phyloP scores from a whole-genome alignment of 2,113 vertebrate genomes.

The Chaetorhynchus papuensis region DNA sequence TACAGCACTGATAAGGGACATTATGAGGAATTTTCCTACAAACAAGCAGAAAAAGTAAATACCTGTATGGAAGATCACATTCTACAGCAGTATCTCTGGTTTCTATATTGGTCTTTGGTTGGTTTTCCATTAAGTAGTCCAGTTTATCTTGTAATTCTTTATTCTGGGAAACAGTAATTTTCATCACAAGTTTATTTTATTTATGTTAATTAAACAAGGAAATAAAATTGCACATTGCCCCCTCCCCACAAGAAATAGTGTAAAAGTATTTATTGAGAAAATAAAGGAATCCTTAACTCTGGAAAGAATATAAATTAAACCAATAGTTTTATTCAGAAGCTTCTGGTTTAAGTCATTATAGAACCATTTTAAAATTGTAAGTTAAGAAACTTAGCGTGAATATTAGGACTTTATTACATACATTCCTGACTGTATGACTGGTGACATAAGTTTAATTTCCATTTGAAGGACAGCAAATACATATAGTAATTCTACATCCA shows the following conservation, averaged over 20 bases:
- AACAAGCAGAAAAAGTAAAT: slow-evolving; percentile 25
- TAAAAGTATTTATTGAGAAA: not conserved
- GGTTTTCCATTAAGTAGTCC: slow-evolving; percentile 88
- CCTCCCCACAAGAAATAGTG: not conserved
- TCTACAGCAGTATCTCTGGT: slow-evolving; percentile 85
- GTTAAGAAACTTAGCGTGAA: not conserved
- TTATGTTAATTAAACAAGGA: not conserved
- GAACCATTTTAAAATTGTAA: not conserved
- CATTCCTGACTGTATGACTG: not conserved
- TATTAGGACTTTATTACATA: not conserved
- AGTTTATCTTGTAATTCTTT: slow-evolving; percentile 96
- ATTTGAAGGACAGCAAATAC: not conserved
- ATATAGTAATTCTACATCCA: not conserved
- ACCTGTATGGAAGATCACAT: slow-evolving; percentile 87
- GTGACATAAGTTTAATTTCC: not conserved
- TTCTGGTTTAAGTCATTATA: not conserved
- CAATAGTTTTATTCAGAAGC: not conserved
- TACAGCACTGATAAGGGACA: not conserved
- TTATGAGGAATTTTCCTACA: not conserved
- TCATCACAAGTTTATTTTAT: not conserved
- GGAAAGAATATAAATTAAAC: not conserved
- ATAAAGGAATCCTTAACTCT: not conserved
- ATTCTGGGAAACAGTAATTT: slow-evolving; percentile 79
- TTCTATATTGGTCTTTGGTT: slow-evolving; percentile 75
- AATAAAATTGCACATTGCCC: not conserved